Conservation (phyloP, 2,797 vertebrate species). For the Lagocephalus sceleratus region DNA sequence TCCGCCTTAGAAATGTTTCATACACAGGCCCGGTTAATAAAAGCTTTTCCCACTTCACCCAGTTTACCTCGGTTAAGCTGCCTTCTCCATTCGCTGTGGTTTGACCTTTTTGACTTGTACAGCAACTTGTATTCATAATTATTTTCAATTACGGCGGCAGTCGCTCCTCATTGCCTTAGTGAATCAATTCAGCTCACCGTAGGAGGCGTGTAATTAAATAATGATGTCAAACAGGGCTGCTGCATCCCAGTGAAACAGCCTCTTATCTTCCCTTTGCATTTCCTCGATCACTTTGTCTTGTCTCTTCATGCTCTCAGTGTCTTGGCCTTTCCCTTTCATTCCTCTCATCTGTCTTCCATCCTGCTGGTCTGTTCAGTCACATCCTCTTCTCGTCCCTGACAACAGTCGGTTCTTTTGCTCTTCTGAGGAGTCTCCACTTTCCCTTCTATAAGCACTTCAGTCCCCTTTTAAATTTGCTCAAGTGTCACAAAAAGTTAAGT, state of each 20-base stretch:
- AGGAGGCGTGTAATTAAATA: constrained; percentile 68
- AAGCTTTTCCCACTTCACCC: constrained; percentile 20
- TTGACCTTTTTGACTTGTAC: too few relatives aligned
- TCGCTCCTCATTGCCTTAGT: too few relatives aligned
- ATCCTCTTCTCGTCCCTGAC: not conserved
- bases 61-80: too few relatives aligned
- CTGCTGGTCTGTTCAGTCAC: not conserved
- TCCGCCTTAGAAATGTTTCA: too few relatives aligned
- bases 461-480: constrained; percentile 8
- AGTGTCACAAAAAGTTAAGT: constrained; percentile 20
- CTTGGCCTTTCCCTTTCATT: not conserved
- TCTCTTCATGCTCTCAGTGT: not conserved
- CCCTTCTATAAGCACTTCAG: not conserved
- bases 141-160: too few relatives aligned
- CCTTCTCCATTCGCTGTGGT: too few relatives aligned
- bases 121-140: too few relatives aligned
- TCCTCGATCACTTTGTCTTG: not conserved
- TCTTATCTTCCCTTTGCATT: constrained; percentile 4
- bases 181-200: constrained; percentile 65
- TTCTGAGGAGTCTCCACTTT: constrained; percentile 4
- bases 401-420: constrained; percentile 1
- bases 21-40: constrained; percentile 10
- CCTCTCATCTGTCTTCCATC: not conserved
- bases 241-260: constrained; percentile 35
- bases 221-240: constrained; percentile 52